Conservation (phyloP, 2,113 vertebrate species). For the Prionailurus viverrinus region DNA sequence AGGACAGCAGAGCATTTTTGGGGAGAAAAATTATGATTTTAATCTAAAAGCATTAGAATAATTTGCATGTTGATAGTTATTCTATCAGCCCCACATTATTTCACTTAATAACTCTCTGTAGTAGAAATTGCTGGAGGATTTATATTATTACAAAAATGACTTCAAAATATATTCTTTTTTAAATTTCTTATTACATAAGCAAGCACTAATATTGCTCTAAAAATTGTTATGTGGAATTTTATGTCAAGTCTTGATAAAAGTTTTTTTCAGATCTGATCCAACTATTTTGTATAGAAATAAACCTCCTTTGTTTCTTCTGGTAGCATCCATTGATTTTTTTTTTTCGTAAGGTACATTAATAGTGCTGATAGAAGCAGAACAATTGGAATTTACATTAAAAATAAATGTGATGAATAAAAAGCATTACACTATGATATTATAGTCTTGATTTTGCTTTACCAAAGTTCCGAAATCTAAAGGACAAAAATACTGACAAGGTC, state of each 20-base stretch:
- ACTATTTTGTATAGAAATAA: conserved; percentile 75
- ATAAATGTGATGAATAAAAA: conserved; percentile 80
- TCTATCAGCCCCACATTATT: conserved; percentile 24
- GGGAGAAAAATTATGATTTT: conserved; percentile 23
- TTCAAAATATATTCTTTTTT: conserved; percentile 32
- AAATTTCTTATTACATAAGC: conserved; percentile 16
- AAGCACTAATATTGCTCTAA: conserved; percentile 10
- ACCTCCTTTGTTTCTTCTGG: conserved; percentile 83
- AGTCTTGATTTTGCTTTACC: conserved; percentile 82
- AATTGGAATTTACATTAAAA: conserved; percentile 82
- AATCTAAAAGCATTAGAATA: conserved; percentile 51
- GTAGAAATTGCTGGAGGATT: conserved; percentile 57
- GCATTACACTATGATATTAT: conserved; percentile 44
- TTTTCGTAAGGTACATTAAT: conserved; percentile 72
- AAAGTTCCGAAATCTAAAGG: conserved; percentile 84
- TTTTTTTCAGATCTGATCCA: conserved; percentile 71
- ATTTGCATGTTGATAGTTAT: conserved; percentile 52
- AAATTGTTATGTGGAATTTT: conserved; percentile 73
- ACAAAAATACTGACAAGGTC: conserved; percentile 87
- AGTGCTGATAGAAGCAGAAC: conserved; percentile 79
- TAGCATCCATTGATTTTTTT: conserved; percentile 84
- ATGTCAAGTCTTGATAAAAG: conserved; percentile 37
- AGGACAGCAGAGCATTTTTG: conserved; percentile 4
- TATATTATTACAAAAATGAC: conserved; percentile 42
- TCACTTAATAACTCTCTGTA: conserved; percentile 52